These are phyloP conservation scores for Phalacrocorax pelagicus DNA, from an alignment of 2,113 vertebrate species.

Conservation along the genomic window DNA sequence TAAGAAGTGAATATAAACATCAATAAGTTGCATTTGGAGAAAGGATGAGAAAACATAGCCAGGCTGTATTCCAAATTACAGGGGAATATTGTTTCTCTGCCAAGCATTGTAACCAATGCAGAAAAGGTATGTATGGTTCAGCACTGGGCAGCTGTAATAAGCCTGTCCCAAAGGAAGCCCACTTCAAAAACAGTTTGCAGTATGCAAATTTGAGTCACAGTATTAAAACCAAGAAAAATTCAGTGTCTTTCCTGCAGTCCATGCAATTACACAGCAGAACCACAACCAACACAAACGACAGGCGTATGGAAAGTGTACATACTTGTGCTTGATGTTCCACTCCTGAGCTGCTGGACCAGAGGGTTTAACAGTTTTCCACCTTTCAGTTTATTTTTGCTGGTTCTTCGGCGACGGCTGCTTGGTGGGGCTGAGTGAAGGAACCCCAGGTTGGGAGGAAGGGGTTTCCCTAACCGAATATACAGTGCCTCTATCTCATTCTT, in stretches of 20 bases:
- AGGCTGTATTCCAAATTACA: neutral
- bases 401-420: slow-evolving; percentile 81
- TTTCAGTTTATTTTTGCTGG: slow-evolving; percentile 91
- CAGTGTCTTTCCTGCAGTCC: neutral
- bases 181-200: neutral
- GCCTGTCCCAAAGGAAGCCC: neutral
- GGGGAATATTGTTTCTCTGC: neutral
- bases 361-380: slow-evolving; percentile 92
- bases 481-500: slow-evolving; percentile 92
- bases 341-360: slow-evolving; percentile 94
- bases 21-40: neutral
- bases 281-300: neutral
- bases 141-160: neutral
- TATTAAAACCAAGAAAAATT: neutral
- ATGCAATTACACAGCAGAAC: neutral
- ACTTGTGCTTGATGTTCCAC: slow-evolving; percentile 85
- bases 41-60: neutral
- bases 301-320: neutral
- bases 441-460: slow-evolving; percentile 85
- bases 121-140: neutral
- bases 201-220: neutral
- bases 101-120: neutral
- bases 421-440: slow-evolving; percentile 87
- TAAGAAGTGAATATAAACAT: neutral
- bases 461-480: slow-evolving; percentile 88